Conservation (phyloP, 2,888 invertebrate genomes). For the Chloroclystis v-ata region DNA sequence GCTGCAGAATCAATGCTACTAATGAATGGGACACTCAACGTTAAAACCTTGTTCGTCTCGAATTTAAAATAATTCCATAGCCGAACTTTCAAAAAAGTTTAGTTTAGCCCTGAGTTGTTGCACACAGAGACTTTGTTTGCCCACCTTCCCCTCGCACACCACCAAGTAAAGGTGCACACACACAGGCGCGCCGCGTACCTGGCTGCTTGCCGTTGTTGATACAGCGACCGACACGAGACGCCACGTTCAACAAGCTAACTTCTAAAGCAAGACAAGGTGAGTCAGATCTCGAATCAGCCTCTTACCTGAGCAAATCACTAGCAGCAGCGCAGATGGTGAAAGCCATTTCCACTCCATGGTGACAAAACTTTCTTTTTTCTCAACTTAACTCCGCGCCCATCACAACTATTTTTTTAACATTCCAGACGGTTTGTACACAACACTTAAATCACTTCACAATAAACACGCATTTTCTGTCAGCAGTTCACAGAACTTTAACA, state of each 20-base stretch:
- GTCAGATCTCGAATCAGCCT: slow-evolving; percentile 62
- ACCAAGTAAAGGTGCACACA: slow-evolving; percentile 39
- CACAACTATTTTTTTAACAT: slow-evolving; percentile 28
- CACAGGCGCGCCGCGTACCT: slow-evolving; percentile 33
- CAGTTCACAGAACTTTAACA: slow-evolving; percentile 37
- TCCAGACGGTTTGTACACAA: slow-evolving; percentile 25
- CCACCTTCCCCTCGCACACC: slow-evolving; percentile 35
- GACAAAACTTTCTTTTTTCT: slow-evolving; percentile 60
- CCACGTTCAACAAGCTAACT: slow-evolving; percentile 37
- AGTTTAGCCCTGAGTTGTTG: slow-evolving; percentile 8
- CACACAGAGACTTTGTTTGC: slow-evolving; percentile 15
- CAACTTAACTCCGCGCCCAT: slow-evolving; percentile 60
- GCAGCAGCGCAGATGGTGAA: slow-evolving; percentile 68
- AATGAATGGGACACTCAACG: no score
- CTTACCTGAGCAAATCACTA: slow-evolving; percentile 75
- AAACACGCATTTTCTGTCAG: slow-evolving; percentile 35
- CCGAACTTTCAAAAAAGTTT: slow-evolving; percentile 2
- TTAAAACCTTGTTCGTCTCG: no score
- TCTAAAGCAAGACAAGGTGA: slow-evolving; percentile 45
- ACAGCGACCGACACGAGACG: slow-evolving; percentile 37
- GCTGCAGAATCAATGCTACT: no score
- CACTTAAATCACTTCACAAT: slow-evolving; percentile 38
- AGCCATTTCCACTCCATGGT: slow-evolving; percentile 65
- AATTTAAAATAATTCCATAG: not conserved
- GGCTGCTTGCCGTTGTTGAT: slow-evolving; percentile 38